Conservation (phyloP, 1,140 invertebrate genomes). For the Calycopis cecrops region DNA sequence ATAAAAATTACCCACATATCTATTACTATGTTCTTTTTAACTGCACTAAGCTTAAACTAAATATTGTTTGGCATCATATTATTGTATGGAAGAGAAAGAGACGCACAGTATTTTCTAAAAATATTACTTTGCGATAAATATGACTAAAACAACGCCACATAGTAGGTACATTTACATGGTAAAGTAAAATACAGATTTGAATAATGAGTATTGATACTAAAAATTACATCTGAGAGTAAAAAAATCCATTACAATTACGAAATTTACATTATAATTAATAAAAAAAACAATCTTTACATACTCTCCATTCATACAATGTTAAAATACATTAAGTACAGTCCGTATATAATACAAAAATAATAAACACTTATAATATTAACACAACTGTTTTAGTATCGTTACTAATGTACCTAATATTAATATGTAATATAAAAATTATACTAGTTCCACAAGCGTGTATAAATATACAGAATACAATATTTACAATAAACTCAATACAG, state of each 20-base stretch:
- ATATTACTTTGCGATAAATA: no score
- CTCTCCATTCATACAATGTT: constrained; percentile 40
- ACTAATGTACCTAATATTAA: constrained; percentile 9
- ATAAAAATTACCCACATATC: no score
- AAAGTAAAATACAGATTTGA: constrained; percentile 3
- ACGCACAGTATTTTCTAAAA: not conserved
- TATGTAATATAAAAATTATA: constrained; percentile 37
- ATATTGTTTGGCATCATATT: not conserved
- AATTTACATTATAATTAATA: constrained; percentile 13
- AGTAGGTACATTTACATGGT: constrained; percentile 4
- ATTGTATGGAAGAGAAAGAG: not conserved
- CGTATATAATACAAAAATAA: constrained; percentile 59
- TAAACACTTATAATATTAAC: constrained; percentile 47
- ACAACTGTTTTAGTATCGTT: constrained; percentile 23
- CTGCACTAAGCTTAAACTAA: no score
- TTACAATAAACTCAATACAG: constrained; percentile 46
- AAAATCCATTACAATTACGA: constrained; percentile 15
- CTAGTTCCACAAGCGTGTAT: constrained; percentile 43
- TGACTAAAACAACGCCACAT: not conserved
- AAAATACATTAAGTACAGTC: constrained; percentile 52
- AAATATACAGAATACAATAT: constrained; percentile 67
- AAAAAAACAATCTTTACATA: constrained; percentile 45
- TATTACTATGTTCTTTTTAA: no score
- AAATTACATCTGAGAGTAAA: constrained; percentile 13
- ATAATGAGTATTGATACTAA: constrained; percentile 8